Conservation (phyloP, 1,140 invertebrate species). For the Belonocnema kinseyi region DNA sequence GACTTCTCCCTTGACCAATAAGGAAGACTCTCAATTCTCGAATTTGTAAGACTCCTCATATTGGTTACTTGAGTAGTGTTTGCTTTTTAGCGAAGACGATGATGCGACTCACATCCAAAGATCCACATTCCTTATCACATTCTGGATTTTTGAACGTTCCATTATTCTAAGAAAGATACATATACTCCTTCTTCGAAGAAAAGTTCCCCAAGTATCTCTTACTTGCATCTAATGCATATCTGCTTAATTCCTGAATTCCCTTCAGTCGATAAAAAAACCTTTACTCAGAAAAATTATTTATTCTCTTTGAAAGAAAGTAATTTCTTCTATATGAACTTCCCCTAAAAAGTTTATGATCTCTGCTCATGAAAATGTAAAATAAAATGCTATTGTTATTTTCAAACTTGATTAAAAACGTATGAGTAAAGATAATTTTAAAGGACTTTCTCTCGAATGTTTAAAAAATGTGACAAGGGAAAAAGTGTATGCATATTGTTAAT, state of each 20-base stretch:
- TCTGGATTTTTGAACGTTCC: slow-evolving; percentile 19
- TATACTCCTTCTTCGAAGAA: not conserved
- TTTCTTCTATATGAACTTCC: no score
- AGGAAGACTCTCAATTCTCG: slow-evolving; percentile 3
- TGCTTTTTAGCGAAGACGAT: slow-evolving; percentile 39
- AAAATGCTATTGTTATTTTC: not conserved
- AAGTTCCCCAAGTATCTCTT: slow-evolving; percentile 15
- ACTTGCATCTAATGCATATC: slow-evolving; percentile 9
- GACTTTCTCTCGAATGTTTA: no score
- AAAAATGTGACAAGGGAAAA: not conserved
- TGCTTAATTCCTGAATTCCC: not conserved
- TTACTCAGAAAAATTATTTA: not conserved
- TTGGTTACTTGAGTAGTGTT: slow-evolving; percentile 35
- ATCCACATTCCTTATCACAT: slow-evolving; percentile 25
- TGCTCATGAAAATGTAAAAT: not conserved
- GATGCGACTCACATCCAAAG: slow-evolving; percentile 10
- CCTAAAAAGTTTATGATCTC: no score
- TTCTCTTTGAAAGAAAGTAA: no score
- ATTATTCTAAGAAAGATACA: slow-evolving; percentile 13
- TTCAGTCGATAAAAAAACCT: not conserved
- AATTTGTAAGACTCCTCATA: slow-evolving; percentile 19
- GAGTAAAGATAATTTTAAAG: no score
- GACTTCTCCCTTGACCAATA: not conserved
- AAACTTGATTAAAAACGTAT: not conserved
- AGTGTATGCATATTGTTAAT: not conserved